phyloP scores from a whole-genome alignment of 2,888 invertebrate genomes.

The Cylloceria caligata region DNA sequence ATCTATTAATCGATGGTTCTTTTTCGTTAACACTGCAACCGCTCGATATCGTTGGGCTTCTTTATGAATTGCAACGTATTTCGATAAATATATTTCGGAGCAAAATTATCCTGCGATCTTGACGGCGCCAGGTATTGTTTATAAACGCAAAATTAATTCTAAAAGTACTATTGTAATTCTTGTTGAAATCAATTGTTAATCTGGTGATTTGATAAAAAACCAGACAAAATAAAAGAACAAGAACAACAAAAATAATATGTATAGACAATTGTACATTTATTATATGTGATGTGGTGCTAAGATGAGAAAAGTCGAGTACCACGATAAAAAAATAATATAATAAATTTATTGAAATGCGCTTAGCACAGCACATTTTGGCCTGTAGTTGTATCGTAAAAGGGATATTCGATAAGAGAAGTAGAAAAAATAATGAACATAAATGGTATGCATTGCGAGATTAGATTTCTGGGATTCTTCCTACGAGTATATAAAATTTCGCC shows the following conservation, averaged over 20 bases:
- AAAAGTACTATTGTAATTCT: constrained; percentile 55
- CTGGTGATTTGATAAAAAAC: constrained; percentile 52
- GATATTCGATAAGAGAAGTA: constrained; percentile 63
- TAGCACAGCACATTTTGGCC: constrained; percentile 81
- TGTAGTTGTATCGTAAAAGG: constrained; percentile 78
- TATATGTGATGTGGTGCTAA: constrained; percentile 66
- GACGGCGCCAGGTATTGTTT: not conserved
- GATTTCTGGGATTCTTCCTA: constrained; percentile 33
- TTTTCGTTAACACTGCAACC: constrained; percentile 28
- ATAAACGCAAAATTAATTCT: constrained; percentile 48
- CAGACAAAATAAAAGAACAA: too few species aligned
- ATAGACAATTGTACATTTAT: constrained; percentile 65
- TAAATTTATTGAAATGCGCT: constrained; percentile 65
- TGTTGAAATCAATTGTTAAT: constrained; percentile 61
- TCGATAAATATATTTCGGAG: not conserved
- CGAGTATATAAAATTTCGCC: constrained; percentile 6
- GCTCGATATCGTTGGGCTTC: constrained; percentile 20
- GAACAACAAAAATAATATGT: constrained; percentile 48
- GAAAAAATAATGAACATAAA: constrained; percentile 70
- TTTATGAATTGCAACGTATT: not conserved
- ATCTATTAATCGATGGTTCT: constrained; percentile 5
- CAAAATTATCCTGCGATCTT: constrained; percentile 11
- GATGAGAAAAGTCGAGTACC: constrained; percentile 50
- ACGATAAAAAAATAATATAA: constrained; percentile 56
- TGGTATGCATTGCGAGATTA: constrained; percentile 69